phyloP scores from a whole-genome alignment of 1,140 invertebrate genomes.

The Nomia melanderi region DNA sequence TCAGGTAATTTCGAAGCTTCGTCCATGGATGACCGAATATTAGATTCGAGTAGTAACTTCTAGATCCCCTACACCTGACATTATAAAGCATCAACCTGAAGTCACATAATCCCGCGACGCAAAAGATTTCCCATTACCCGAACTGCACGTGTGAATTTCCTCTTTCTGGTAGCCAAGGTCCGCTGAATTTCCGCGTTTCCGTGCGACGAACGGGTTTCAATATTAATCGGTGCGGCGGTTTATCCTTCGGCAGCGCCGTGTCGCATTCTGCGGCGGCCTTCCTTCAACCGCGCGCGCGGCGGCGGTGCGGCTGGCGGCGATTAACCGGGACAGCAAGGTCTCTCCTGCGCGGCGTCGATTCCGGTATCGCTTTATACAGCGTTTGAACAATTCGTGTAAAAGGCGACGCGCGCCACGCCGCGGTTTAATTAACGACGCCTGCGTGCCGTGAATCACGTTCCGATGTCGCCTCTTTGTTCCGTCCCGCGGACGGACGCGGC shows the following conservation, averaged over 20 bases:
- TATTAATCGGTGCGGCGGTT: constrained; percentile 9
- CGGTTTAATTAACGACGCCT: not conserved
- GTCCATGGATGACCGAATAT: too few relatives aligned
- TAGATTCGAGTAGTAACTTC: too few relatives aligned
- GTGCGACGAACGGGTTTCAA: not conserved
- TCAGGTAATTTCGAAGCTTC: too few relatives aligned
- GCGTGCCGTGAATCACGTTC: constrained; percentile 4
- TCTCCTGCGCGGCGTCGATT: constrained; percentile 16
- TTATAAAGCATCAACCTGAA: too few relatives aligned
- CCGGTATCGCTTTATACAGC: constrained; percentile 38
- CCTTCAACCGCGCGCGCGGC: not conserved
- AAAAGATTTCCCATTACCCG: too few relatives aligned
- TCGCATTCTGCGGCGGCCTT: constrained; percentile 26
- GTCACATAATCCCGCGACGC: too few relatives aligned
- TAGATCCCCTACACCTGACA: too few relatives aligned
- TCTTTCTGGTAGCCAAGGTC: not conserved
- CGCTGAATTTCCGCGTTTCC: not conserved
- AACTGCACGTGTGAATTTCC: too few relatives aligned
- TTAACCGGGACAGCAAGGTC: constrained; percentile 5
- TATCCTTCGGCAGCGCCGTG: constrained; percentile 13
- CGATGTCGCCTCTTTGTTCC: constrained; percentile 6
- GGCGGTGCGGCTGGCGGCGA: not conserved
- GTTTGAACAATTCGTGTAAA: constrained; percentile 1
- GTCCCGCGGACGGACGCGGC: not conserved
- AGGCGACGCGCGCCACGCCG: not conserved